Percentiles rank a stretch among this genome's conserved stretches.
Evolutionary conservation across 2,113 vertebrate species (phyloP).

Genomic region (Poecilia latipinna): DNA sequence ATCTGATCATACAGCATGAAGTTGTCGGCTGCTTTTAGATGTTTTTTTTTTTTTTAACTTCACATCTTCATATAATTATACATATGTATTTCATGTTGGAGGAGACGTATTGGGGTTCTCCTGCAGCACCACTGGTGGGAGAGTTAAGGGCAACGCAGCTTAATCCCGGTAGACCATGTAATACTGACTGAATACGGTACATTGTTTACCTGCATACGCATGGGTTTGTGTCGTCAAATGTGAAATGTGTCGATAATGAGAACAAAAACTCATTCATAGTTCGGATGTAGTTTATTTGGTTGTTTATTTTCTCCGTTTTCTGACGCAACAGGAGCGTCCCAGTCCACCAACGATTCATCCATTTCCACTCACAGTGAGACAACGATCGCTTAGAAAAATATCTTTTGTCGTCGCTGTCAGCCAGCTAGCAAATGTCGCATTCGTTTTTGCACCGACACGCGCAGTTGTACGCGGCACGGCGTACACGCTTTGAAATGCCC

Average conservation of each 20-base stretch:
- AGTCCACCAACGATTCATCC: too few relatives aligned
- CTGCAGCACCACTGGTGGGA: too few relatives aligned
- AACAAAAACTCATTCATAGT: neutral
- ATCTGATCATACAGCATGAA: constrained; percentile 4
- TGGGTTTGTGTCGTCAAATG: too few relatives aligned
- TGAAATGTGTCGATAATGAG: neutral
- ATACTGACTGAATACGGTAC: too few relatives aligned
- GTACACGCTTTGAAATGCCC: neutral
- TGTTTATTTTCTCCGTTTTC: neutral
- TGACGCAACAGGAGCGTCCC: neutral
- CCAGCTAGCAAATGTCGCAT: neutral
- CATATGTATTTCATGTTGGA: too few relatives aligned
- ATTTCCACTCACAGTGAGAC: neutral
- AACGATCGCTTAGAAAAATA: neutral
- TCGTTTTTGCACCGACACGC: neutral
- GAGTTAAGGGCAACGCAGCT: too few relatives aligned
- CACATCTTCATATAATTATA: neutral
- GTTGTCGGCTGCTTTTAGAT: neutral
- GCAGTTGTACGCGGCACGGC: neutral
- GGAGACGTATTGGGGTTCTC: too few relatives aligned
- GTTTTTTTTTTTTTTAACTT: neutral
- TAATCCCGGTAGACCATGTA: too few relatives aligned
- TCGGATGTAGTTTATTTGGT: neutral
- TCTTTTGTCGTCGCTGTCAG: too few relatives aligned
- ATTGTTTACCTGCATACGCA: too few relatives aligned